Percentiles rank a stretch among this genome's conserved stretches.
Conservation (phyloP, 2,888 invertebrate genomes). For the Melipona bicolor region DNA sequence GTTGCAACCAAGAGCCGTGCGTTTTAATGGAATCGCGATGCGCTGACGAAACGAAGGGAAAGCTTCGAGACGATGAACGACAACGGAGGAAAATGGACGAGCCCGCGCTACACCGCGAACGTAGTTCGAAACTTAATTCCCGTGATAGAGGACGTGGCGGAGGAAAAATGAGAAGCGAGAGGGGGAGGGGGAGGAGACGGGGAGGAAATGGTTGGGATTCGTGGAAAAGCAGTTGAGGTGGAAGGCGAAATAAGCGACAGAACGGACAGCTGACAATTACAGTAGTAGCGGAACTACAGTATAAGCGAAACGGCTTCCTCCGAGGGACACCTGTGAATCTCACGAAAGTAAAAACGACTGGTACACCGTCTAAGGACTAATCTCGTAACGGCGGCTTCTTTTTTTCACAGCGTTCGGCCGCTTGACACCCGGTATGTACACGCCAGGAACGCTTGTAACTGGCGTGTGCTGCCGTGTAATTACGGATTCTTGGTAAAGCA, state of each 20-base stretch:
- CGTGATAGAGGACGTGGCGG: not conserved
- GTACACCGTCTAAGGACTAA: conserved; percentile 58
- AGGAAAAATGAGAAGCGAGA: not conserved
- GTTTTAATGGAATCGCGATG: not conserved
- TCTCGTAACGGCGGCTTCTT: conserved; percentile 50
- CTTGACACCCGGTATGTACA: conserved; percentile 53
- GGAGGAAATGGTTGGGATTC: not conserved
- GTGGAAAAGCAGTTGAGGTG: conserved; percentile 15
- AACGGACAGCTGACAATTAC: conserved; percentile 50
- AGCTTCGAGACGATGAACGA: not conserved
- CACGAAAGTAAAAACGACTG: conserved; percentile 56
- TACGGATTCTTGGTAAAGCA: conserved; percentile 66
- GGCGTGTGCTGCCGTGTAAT: conserved; percentile 65
- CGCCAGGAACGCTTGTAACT: conserved; percentile 56
- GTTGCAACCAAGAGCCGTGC: not conserved
- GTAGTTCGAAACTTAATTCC: not conserved
- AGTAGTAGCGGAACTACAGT: conserved; percentile 27
- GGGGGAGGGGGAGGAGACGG: too few relatives aligned
- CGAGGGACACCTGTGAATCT: conserved; percentile 55
- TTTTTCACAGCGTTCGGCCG: conserved; percentile 41
- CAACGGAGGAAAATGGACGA: not conserved
- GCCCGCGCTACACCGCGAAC: not conserved
- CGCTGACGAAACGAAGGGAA: not conserved
- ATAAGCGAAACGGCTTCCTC: conserved; percentile 42
- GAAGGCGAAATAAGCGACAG: conserved; percentile 38